phyloP scores from a whole-genome alignment of 2,797 vertebrate species.

The Glossophaga mutica region DNA sequence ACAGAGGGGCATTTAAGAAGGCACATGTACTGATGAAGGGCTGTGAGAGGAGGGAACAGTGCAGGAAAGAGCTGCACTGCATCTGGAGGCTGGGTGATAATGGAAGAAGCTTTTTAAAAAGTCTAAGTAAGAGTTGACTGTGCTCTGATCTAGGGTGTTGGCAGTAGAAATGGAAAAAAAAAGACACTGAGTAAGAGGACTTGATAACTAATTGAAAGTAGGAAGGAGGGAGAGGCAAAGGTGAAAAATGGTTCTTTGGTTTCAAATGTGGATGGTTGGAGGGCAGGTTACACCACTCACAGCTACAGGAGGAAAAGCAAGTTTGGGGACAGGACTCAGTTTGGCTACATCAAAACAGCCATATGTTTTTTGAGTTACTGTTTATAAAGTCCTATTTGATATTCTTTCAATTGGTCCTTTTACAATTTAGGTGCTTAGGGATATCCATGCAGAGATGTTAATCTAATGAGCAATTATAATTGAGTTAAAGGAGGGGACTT shows the following conservation, averaged over 20 bases:
- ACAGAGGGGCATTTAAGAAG: neutral
- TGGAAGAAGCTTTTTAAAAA: constrained; percentile 39
- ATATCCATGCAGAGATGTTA: neutral
- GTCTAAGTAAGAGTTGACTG: neutral
- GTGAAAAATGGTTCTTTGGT: constrained; percentile 51
- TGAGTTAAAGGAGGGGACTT: neutral
- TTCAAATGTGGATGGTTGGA: constrained; percentile 35
- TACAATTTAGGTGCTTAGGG: neutral
- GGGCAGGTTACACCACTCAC: neutral
- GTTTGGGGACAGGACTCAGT: neutral
- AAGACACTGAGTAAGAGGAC: constrained; percentile 49
- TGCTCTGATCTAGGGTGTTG: constrained; percentile 60
- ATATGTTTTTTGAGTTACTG: neutral
- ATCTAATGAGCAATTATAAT: constrained; percentile 31
- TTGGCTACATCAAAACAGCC: neutral
- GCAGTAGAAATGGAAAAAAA: constrained; percentile 68
- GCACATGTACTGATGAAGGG: neutral
- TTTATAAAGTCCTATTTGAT: constrained; percentile 20
- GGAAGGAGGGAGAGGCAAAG: constrained; percentile 30
- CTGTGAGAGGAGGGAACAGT: neutral
- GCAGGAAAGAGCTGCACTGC: neutral
- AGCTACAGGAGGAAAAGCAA: neutral
- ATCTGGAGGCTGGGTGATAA: neutral
- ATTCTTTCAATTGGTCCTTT: neutral
- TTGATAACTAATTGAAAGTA: constrained; percentile 51